Evolutionary conservation across 1,140 invertebrate species (phyloP).

Genomic region (Diprion similis): DNA sequence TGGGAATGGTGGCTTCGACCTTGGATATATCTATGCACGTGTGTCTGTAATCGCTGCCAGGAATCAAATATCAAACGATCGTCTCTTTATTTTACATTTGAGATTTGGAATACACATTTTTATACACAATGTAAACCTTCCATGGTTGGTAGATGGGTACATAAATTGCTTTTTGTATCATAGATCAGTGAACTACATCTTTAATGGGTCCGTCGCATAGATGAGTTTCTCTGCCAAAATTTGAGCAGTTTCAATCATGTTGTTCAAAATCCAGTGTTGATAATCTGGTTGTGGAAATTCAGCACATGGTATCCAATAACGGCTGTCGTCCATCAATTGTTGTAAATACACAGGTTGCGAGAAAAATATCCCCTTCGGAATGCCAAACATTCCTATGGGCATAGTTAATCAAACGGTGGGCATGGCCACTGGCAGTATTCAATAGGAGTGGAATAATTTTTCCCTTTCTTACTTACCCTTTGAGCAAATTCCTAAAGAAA

Average conservation of each 20-base stretch:
- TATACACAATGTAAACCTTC: no score
- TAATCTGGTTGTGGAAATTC: slow-evolving; percentile 35
- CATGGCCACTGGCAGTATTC: not conserved
- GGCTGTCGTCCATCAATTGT: slow-evolving; percentile 26
- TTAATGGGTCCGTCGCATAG: not conserved
- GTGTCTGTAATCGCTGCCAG: no score
- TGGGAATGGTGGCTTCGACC: no score
- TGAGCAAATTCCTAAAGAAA: slow-evolving; percentile 36
- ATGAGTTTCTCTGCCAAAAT: not conserved
- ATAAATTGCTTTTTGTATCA: no score
- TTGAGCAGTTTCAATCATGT: slow-evolving; percentile 29
- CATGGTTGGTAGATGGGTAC: no score
- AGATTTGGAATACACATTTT: no score
- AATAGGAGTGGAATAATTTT: slow-evolving; percentile 9
- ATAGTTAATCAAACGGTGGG: not conserved
- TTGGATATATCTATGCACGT: no score
- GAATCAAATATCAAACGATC: no score
- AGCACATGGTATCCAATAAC: slow-evolving; percentile 33
- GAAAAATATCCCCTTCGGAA: slow-evolving; percentile 34
- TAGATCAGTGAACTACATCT: no score
- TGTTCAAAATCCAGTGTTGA: slow-evolving; percentile 23
- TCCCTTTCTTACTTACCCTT: slow-evolving; percentile 29
- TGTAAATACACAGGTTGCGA: slow-evolving; percentile 38
- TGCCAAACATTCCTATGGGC: slow-evolving; percentile 32
- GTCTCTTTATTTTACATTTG: no score